Base-by-base conservation (phyloP, 2,888 invertebrate species). In the Phalangium opilio region DNA sequence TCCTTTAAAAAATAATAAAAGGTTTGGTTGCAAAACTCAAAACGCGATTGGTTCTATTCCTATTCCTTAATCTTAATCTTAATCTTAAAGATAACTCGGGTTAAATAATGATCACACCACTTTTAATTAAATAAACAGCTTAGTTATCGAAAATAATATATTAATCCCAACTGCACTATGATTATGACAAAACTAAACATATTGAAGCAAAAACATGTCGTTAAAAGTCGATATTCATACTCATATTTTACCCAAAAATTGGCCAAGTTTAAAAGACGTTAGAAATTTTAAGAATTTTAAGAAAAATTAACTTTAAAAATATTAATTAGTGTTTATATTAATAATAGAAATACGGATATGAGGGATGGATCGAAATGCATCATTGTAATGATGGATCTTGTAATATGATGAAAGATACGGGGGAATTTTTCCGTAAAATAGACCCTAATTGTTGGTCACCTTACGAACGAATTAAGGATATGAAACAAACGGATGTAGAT, bases 141-240 rank as follows among this genome's bases (percentile, higher is more conserved):
- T n/a, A n/a, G n/a, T n/a, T n/a, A n/a, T n/a, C n/a, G n/a, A n/a
- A n/a, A n/a, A n/a, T n/a, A n/a, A n/a, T n/a, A n/a, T n/a, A n/a
- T n/a, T n/a, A n/a, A n/a, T n/a, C n/a, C n/a, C n/a, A n/a, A n/a
- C n/a, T n/a, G n/a, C n/a, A n/a, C n/a, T n/a, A n/a, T n/a, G n/a
- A n/a, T n/a, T n/a, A n/a, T n/a, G n/a, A n/a, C n/a, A n/a, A n/a
- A n/a, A n/a, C n/a, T n/a, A n/a, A n/a, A n/a, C n/a, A n/a, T n/a
- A n/a, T n/a, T n/a, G n/a, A n/a, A n/a, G n/a, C n/a, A n/a, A n/a
- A 33, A 33, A 4, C 2, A 51, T 51, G 51, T 3, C 42, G 17
- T 47, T 66, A 63, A 73, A 73, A 59, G 64, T 73, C 39, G 73
- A 73, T 55, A 59, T 74, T 4, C 73, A 73, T 56, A 70, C 66